These are phyloP conservation scores for Metellina segmentata DNA, from an alignment of 2,888 invertebrate genomes.

Conservation along the genomic window DNA sequence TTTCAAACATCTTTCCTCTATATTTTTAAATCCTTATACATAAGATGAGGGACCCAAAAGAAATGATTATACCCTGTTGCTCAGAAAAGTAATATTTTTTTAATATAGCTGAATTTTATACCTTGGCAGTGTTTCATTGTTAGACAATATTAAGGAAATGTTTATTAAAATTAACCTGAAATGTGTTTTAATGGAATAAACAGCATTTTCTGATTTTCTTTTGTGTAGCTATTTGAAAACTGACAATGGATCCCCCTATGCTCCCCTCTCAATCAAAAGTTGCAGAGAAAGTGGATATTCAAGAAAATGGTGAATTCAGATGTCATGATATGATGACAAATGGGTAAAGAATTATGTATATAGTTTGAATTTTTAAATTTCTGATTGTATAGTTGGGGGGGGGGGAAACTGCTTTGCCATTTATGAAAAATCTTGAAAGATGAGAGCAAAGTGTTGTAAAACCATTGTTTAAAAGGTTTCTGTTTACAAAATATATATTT, in stretches of 20 bases:
- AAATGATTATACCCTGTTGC: too few relatives aligned
- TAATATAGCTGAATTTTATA: too few relatives aligned
- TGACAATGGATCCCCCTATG: slow-evolving; percentile 63
- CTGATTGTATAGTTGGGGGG: too few relatives aligned
- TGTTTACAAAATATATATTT: background rate
- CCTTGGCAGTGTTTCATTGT: too few relatives aligned
- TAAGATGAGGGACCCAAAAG: too few relatives aligned
- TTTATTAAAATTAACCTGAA: too few relatives aligned
- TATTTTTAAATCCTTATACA: too few relatives aligned
- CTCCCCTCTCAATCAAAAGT: slow-evolving; percentile 39
- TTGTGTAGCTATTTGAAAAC: background rate
- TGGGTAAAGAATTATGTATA: slow-evolving; percentile 35
- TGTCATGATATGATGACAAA: slow-evolving; percentile 61
- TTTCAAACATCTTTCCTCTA: too few relatives aligned
- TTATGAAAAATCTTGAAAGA: background rate
- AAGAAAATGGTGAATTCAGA: slow-evolving; percentile 51
- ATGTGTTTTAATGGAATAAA: too few relatives aligned
- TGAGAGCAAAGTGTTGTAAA: background rate
- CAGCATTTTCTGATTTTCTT: background rate
- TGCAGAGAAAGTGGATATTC: slow-evolving; percentile 40
- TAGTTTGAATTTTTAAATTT: background rate
- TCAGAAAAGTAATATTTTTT: too few relatives aligned
- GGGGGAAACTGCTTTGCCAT: background rate
- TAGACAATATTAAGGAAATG: too few relatives aligned
- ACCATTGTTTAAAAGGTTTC: background rate